These are phyloP conservation scores for Vulpes lagopus DNA, from an alignment of 2,113 vertebrate genomes.

Conservation along the genomic window DNA sequence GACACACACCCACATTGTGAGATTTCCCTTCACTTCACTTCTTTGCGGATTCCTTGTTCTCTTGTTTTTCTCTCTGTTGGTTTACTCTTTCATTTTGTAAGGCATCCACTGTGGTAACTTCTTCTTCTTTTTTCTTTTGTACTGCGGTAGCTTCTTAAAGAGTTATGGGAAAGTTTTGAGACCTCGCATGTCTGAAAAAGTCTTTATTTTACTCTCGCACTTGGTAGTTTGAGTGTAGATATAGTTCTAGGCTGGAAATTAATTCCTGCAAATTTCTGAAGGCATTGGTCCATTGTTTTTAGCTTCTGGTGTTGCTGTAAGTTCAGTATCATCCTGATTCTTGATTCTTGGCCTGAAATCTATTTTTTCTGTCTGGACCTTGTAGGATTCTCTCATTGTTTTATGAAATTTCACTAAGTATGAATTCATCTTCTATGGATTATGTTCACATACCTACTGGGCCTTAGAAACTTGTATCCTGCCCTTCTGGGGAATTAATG, in stretches of 20 bases:
- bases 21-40: neutral
- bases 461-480: neutral
- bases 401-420: neutral
- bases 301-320: neutral
- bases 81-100: neutral
- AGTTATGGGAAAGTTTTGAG: neutral
- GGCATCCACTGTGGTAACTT: neutral
- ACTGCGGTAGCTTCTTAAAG: neutral
- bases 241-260: neutral
- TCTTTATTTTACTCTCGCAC: neutral
- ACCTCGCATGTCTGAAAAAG: neutral
- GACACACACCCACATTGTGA: neutral
- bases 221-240: neutral
- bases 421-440: neutral
- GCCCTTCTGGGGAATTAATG: neutral
- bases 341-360: neutral
- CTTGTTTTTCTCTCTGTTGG: neutral
- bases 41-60: neutral
- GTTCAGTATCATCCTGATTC: neutral
- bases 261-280: constrained; percentile 3
- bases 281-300: neutral
- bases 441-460: neutral
- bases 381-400: neutral
- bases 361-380: neutral
- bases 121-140: too few relatives aligned